Evolutionary conservation across 2,797 vertebrate species (phyloP).

Genomic region (Myotis vivesi): DNA sequence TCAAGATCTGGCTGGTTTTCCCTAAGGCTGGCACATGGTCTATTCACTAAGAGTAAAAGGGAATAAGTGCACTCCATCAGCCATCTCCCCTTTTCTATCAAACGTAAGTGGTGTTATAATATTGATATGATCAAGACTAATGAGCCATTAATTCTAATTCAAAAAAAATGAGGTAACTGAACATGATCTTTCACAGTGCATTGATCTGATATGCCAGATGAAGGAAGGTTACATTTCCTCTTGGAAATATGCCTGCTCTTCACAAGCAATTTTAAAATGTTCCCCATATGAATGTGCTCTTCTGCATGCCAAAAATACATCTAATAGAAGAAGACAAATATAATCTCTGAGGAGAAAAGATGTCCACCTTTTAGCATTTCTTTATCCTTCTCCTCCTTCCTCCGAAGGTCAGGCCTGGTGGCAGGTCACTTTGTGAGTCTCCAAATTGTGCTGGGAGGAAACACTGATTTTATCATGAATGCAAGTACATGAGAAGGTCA

Average conservation of each 20-base stretch:
- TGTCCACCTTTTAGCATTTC: conserved; percentile 39
- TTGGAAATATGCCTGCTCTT: conserved; percentile 75
- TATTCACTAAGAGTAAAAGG: conserved; percentile 52
- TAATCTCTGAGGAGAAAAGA: conserved; percentile 65
- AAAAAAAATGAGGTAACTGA: conserved; percentile 78
- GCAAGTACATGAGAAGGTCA: not conserved
- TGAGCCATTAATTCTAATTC: conserved; percentile 82
- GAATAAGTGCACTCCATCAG: conserved; percentile 73
- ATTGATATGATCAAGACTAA: conserved; percentile 82
- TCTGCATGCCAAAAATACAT: conserved; percentile 68
- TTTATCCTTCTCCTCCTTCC: conserved; percentile 22
- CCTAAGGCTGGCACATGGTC: conserved; percentile 59
- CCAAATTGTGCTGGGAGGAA: not conserved
- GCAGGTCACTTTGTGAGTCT: not conserved
- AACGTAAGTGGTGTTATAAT: conserved; percentile 73
- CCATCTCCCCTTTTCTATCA: conserved; percentile 64
- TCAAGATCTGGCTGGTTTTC: conserved; percentile 32
- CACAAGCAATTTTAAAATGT: conserved; percentile 72
- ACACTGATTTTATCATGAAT: conserved; percentile 29
- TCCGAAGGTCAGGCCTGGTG: not conserved
- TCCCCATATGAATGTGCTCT: conserved; percentile 50
- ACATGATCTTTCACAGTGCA: conserved; percentile 75
- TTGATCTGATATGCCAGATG: conserved; percentile 77
- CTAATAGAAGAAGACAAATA: conserved; percentile 63
- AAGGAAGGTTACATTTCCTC: conserved; percentile 78